Conservation (phyloP, 2,797 vertebrate species). For the Heliangelus exortis region DNA sequence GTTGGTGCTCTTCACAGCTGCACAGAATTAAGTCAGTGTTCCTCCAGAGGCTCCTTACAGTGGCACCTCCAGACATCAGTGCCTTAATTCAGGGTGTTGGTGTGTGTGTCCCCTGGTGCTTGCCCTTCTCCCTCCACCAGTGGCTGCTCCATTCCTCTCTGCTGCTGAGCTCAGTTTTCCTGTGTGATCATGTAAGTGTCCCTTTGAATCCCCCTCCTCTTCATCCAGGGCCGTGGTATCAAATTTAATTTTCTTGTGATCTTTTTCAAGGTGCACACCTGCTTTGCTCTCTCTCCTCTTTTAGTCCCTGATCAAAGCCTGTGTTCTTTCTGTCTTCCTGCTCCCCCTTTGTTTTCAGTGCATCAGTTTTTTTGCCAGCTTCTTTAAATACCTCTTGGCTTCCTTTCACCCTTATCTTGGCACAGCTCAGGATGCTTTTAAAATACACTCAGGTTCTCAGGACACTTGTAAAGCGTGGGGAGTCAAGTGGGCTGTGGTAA, state of each 20-base stretch:
- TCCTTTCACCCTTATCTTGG: background rate
- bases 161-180: background rate
- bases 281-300: background rate
- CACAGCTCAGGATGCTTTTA: background rate
- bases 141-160: background rate
- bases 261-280: background rate
- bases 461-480: background rate
- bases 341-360: background rate
- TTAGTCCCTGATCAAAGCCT: background rate
- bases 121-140: background rate
- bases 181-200: background rate
- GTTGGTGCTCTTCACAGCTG: background rate
- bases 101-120: accelerated
- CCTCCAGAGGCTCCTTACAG: no score
- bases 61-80: accelerated
- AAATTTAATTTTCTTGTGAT: background rate
- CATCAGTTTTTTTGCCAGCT: background rate
- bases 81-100: no score
- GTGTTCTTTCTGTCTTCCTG: background rate
- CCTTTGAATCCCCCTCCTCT: background rate
- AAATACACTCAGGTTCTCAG: background rate
- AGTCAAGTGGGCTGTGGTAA: background rate
- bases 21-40: background rate
- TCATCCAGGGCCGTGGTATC: background rate
- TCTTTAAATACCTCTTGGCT: background rate